These are phyloP conservation scores for Anas bernieri DNA, from an alignment of 2,797 vertebrate genomes.

Conservation along the genomic window DNA sequence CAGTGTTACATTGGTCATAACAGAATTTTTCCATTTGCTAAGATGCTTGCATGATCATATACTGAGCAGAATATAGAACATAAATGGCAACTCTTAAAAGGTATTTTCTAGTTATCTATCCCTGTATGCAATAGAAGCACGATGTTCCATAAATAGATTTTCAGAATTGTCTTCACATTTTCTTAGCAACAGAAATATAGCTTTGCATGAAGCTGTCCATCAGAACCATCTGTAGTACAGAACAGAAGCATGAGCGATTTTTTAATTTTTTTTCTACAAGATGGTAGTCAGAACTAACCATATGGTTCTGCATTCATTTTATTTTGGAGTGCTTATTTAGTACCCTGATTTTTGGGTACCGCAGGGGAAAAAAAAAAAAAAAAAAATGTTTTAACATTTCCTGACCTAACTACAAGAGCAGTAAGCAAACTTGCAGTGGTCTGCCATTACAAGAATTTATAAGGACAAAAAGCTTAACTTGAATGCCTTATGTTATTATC, in stretches of 20 bases:
- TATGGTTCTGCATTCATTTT: constrained; percentile 51
- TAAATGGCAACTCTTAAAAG: background rate
- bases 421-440: background rate
- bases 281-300: constrained; percentile 40
- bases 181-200: background rate
- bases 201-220: constrained; percentile 22
- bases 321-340: constrained; percentile 34
- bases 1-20: background rate
- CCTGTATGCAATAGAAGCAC: background rate
- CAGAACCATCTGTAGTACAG: constrained; percentile 50
- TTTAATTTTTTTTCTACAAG: background rate
- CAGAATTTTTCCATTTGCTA: background rate
- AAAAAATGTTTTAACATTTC: background rate
- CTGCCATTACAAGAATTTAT: background rate
- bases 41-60: background rate
- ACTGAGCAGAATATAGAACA: background rate
- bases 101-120: background rate
- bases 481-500: background rate
- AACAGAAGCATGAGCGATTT: background rate
- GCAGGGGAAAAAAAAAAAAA: background rate
- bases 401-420: background rate
- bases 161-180: constrained; percentile 13
- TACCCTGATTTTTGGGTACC: background rate
- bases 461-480: background rate
- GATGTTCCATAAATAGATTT: constrained; percentile 10